Conservation (phyloP, 2,113 vertebrate species). For the Arvicanthis niloticus region DNA sequence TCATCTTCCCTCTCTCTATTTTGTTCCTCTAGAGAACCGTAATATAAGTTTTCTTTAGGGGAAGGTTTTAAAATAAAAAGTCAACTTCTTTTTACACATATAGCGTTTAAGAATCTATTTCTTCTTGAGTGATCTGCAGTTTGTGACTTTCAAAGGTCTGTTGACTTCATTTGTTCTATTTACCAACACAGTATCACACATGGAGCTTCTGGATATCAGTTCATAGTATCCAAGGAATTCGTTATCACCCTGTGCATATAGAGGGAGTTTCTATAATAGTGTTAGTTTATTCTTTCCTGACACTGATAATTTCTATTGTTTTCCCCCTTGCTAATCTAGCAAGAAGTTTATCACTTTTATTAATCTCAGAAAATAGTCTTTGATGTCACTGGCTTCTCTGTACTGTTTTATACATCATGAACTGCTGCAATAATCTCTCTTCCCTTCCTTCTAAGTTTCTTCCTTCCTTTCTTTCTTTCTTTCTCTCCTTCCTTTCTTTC, state of each 20-base stretch:
- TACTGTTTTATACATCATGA: constrained; percentile 36
- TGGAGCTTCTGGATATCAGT: neutral
- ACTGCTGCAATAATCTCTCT: neutral
- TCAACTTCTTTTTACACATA: neutral
- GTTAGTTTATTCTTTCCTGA: neutral
- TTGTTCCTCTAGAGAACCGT: neutral
- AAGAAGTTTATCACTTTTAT: neutral
- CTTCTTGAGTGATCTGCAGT: neutral
- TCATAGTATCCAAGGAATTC: neutral
- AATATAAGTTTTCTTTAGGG: neutral
- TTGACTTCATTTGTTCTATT: constrained; percentile 20
- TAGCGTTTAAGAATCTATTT: neutral
- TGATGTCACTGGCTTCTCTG: neutral
- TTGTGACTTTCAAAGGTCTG: constrained; percentile 18
- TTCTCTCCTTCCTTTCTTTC: too few relatives aligned
- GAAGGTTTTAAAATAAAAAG: neutral
- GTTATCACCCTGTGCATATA: neutral
- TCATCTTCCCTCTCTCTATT: neutral
- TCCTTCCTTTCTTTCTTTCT: too few relatives aligned
- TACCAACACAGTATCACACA: neutral
- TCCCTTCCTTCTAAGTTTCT: neutral
- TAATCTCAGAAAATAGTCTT: neutral
- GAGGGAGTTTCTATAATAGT: neutral
- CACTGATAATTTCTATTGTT: neutral
- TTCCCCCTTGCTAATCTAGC: neutral